Percentiles rank a stretch among this genome's conserved stretches.
These are phyloP conservation scores for Oreamnos americanus DNA, from an alignment of 2,113 vertebrate genomes.

Conservation along the genomic window DNA sequence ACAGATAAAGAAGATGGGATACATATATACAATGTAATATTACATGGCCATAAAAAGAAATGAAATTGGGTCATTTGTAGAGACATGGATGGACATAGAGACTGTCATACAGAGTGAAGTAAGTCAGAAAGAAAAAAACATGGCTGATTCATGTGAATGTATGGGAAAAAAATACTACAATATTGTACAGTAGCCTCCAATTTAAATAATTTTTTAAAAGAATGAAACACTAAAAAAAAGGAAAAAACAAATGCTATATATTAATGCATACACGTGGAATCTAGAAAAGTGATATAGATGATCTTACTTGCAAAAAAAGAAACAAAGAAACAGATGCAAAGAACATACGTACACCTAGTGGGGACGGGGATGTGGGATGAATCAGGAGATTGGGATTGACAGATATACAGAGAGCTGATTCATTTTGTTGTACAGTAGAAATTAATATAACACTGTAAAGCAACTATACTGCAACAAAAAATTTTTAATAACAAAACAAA, in stretches of 20 bases:
- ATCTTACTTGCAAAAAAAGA: background rate
- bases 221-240: background rate
- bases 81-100: background rate
- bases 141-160: background rate
- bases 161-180: background rate
- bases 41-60: background rate
- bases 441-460: background rate
- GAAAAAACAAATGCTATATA: background rate
- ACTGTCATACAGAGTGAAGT: background rate
- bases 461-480: background rate
- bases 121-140: background rate
- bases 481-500: background rate
- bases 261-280: background rate
- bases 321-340: background rate
- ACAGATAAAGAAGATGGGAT: background rate
- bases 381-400: rapidly evolving
- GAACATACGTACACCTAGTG: background rate
- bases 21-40: background rate
- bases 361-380: background rate
- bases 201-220: background rate
- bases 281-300: background rate
- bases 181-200: background rate
- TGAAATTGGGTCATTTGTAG: background rate
- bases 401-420: background rate
- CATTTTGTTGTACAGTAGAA: background rate